Base-by-base conservation (phyloP, 2,797 vertebrate species). In the Enteromius paludinosus region DNA sequence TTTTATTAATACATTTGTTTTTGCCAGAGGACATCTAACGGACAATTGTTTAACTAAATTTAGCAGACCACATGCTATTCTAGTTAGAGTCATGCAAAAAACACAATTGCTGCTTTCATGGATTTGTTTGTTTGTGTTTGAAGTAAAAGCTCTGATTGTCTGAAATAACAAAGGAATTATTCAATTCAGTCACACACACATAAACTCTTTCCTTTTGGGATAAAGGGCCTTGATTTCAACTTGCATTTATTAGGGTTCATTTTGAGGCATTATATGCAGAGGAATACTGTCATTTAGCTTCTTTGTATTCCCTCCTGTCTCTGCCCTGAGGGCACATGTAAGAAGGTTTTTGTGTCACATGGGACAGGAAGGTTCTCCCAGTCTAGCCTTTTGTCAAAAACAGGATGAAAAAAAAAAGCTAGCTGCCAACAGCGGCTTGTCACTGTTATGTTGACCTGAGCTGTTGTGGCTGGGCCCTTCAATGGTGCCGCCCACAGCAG, bases 401-500 rank as follows among this genome's bases (percentile, higher is more conserved):
- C 49, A 69, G 66, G 33, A 86, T 76, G 65, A 68, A 30, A 61
- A 71, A 71, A 38, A 59, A 72, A 61, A 45, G 20, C 56, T 61
- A 62, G 14, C 74, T 30, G 47, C 33, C 35, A 54, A 70, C 78
- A 59, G 74, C 4, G 28, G 17, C 23, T 74, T 66, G 77, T 80
- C 80, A 86, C 64, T 49, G 52, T 64, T 33, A 78, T 52, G 17
- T 33, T 85, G 77, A 83, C 86, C 77, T 18, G 15, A 86, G 83
- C 52, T 49, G 33, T 56, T 30, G 61, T 1, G 15, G 61, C 61
- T 62, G 61, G 33, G 61, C 61, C 61, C 61, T 43, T 84, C 47
- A 65, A 33, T 35, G 65, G 76, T 41, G 66, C 43, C 4, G 5
- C 49, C 38, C 30, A n/a, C 70, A 71, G 33, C 23, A 38, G 71